A percentile compares a stretch with the other conserved stretches of the same genome.
Conservation (phyloP, 37 sponge, comb jelly and placozoan genomes). For the Dysidea cf. avara region DNA sequence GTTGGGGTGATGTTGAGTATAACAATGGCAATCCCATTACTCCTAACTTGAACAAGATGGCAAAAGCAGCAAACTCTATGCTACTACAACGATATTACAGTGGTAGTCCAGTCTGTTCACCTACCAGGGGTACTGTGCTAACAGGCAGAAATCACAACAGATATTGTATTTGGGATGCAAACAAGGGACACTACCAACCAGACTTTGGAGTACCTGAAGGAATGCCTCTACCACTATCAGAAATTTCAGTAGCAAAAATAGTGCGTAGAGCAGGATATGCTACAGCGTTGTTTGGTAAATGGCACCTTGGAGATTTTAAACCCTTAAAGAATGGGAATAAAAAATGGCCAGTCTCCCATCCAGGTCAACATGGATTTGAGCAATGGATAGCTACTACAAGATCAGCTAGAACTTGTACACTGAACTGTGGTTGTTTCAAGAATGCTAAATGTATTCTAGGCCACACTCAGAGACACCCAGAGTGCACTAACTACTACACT, state of each 20-base stretch:
- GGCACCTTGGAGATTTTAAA: constrained; percentile 77
- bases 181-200: constrained; percentile 19
- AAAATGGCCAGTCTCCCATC: constrained; percentile 68
- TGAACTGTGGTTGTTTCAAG: constrained; percentile 64
- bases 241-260: constrained; percentile 54
- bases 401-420: constrained; percentile 45
- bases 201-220: constrained; percentile 47
- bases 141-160: constrained; percentile 75
- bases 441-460: constrained; percentile 29
- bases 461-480: constrained; percentile 34
- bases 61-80: constrained; percentile 37
- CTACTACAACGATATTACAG: too few relatives aligned
- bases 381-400: constrained; percentile 43
- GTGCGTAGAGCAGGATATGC: constrained; percentile 35
- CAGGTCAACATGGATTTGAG: constrained; percentile 63
- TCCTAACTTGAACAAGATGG: constrained; percentile 68
- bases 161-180: constrained; percentile 66
- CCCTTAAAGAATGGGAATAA: constrained; percentile 44
- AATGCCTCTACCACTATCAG: constrained; percentile 47
- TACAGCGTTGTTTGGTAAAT: constrained; percentile 62
- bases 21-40: constrained; percentile 50
- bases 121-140: too few relatives aligned
- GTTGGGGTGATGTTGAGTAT: constrained; percentile 66
- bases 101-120: too few relatives aligned
- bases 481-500: constrained; percentile 61